Base-by-base conservation (phyloP, 2,888 invertebrate species). In the Drosophila kuntzei region DNA sequence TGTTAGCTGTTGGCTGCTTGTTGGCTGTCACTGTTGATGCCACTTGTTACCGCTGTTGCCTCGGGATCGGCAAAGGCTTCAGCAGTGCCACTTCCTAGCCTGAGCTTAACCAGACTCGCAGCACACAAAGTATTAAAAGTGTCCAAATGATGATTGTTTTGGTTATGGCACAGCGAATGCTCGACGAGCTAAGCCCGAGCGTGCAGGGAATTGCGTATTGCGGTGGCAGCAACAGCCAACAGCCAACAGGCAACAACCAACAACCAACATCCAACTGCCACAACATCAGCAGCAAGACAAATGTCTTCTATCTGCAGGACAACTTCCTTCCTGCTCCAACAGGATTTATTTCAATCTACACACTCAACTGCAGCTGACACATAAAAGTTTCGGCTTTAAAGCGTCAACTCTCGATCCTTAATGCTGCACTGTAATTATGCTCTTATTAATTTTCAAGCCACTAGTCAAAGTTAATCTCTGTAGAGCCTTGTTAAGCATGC, bases 71-170 rank as follows among this genome's bases (percentile, higher is more conserved):
- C 74, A 60, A 59, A 64, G 53, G 76, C 72, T 67, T 69, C 61
- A 39, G 49, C 69, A 25, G 32, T 47, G 49, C 12, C 55, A 36
- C 41, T 43, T 41, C 11, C 57, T 53, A 37, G 70, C 61, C 25
- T 22, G 20, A 41, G 46, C 37, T 36, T n/a, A 8, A 29, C 46
- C 59, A 44, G 50, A 54, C 71, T 39, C 36, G 47, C 63, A 60
- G 67, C 69, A 80, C 77, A 80, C 73, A 89, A 90, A 90, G 91
- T 89, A 90, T 90, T 90, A 90, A 90, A 90, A 89, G 84, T 85
- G 90, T 90, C 91, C 90, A 89, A 90, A 89, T 89, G 89, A 90
- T 90, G 90, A 90, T 90, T 90, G 91, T 90, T 90, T 90, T 86
- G 84, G 89, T 87, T 90, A 85, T 85, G 81, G 81, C 75, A 76